A percentile compares a stretch with the other conserved stretches of the same genome.
phyloP scores from a whole-genome alignment of 2,113 vertebrate species.

The Coracopsis vasa region DNA sequence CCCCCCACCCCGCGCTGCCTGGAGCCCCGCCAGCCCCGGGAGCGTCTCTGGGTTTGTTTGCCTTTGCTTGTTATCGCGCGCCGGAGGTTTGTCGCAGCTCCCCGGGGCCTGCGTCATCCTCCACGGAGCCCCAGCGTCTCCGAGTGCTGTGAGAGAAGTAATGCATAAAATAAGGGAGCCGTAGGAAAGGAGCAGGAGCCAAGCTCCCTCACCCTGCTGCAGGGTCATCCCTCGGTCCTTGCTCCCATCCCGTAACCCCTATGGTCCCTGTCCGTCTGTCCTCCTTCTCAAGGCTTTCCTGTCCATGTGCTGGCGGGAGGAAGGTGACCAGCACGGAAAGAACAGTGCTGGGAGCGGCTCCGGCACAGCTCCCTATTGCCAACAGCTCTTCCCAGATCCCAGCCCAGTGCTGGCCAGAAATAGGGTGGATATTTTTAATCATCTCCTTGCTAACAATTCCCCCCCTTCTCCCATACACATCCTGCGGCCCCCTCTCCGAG shows the following conservation, averaged over 20 bases:
- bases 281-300: constrained; percentile 52
- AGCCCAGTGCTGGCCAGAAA: constrained; percentile 27
- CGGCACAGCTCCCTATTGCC: constrained; percentile 33
- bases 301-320: neutral
- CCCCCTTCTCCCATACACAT: neutral
- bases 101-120: constrained; percentile 47
- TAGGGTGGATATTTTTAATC: constrained; percentile 56
- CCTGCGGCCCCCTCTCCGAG: neutral
- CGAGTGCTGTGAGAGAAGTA: neutral
- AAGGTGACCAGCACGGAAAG: constrained; percentile 6
- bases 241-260: neutral
- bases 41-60: constrained; percentile 58
- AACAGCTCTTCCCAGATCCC: constrained; percentile 43
- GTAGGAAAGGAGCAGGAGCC: neutral
- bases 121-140: neutral
- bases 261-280: neutral
- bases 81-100: constrained; percentile 50
- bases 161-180: neutral
- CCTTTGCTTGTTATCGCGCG: constrained; percentile 27
- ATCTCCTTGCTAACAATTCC: neutral
- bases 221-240: neutral
- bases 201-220: neutral
- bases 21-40: constrained; percentile 28
- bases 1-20: neutral
- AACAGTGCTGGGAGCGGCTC: constrained; percentile 12